Evolutionary conservation across 2,888 invertebrate species (phyloP).

Genomic region (Coelogynopora nodosa): DNA sequence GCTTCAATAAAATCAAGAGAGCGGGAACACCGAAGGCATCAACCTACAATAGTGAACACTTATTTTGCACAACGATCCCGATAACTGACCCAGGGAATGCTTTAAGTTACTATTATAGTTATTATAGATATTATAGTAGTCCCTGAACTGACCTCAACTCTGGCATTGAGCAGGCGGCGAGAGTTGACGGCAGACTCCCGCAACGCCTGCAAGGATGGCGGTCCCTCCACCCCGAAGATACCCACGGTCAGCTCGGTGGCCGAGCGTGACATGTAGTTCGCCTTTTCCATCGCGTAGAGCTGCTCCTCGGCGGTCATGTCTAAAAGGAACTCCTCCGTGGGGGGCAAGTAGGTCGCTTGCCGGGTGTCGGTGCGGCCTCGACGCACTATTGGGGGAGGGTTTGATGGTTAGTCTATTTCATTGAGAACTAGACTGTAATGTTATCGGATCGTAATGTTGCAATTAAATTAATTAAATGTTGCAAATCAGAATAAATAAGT

Average conservation of each 20-base stretch:
- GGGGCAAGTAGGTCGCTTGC: background rate
- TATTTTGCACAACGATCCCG: too few species aligned
- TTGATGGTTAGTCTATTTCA: too few species aligned
- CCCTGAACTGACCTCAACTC: background rate
- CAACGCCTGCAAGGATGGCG: background rate
- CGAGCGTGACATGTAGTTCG: background rate
- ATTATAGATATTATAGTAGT: background rate
- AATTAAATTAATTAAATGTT: too few species aligned
- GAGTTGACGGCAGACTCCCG: background rate
- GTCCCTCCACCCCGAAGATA: background rate
- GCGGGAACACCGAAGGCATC: too few species aligned
- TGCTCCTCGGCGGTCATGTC: background rate
- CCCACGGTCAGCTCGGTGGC: background rate
- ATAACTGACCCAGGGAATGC: too few species aligned
- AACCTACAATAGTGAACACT: too few species aligned
- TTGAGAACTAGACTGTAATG: too few species aligned
- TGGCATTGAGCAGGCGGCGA: background rate
- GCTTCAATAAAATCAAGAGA: too few species aligned
- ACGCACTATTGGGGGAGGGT: background rate
- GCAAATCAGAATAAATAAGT: too few species aligned
- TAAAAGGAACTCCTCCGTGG: background rate
- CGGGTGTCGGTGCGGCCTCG: background rate
- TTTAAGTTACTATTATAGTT: too few species aligned
- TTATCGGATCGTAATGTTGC: too few species aligned
- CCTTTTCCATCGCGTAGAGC: background rate